Evolutionary conservation across 1,140 invertebrate species (phyloP).

Genomic region (Melanaphis sacchari): DNA sequence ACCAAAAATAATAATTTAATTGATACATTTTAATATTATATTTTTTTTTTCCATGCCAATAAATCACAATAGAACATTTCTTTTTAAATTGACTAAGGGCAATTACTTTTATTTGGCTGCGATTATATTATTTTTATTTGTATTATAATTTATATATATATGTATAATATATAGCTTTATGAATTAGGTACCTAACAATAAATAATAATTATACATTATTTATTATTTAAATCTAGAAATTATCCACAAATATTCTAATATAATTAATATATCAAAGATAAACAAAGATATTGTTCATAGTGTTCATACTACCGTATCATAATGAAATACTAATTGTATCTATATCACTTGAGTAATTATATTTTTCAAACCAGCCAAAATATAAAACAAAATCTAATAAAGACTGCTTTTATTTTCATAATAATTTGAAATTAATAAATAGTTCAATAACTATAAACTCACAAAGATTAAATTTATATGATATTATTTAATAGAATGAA

Average conservation of each 20-base stretch:
- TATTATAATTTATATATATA: no score
- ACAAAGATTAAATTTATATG: neutral
- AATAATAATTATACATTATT: neutral
- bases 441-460: neutral
- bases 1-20: neutral
- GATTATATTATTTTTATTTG: no score
- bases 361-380: neutral
- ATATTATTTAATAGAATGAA: neutral
- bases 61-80: neutral
- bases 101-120: no score
- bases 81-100: no score
- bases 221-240: no score
- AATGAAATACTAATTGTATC: neutral
- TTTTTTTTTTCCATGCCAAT: neutral
- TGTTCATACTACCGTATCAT: neutral
- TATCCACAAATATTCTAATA: no score
- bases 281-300: no score
- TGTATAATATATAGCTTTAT: neutral
- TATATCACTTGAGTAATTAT: neutral
- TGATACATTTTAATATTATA: neutral
- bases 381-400: neutral
- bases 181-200: no score
- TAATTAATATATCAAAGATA: neutral
- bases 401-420: no score
- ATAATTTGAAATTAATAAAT: no score